Percentiles rank a stretch among this genome's conserved stretches.
These are phyloP conservation scores for Lethrus apterus DNA, from an alignment of 1,140 invertebrate genomes.

Conservation along the genomic window DNA sequence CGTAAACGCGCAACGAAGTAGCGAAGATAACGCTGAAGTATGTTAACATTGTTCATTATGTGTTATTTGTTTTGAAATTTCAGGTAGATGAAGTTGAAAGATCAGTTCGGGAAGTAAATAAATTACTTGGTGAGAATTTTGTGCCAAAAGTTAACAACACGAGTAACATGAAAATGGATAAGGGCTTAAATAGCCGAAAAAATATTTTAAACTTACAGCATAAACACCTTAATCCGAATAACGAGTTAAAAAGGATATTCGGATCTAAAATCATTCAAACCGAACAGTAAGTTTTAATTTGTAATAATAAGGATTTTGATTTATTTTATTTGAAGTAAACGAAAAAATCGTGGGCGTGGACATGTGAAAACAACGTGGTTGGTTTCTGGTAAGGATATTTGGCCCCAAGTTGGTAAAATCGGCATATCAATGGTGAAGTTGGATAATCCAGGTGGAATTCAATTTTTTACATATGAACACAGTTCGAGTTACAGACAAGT, in stretches of 20 bases:
- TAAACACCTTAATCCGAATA: slow-evolving; percentile 73
- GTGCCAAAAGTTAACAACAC: slow-evolving; percentile 35
- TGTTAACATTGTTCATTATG: slow-evolving; percentile 17
- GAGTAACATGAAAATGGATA: slow-evolving; percentile 31
- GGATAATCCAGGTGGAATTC: slow-evolving; percentile 38
- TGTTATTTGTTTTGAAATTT: slow-evolving; percentile 8
- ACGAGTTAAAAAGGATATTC: slow-evolving; percentile 80
- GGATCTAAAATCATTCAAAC: slow-evolving; percentile 69
- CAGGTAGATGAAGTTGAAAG: slow-evolving; percentile 67
- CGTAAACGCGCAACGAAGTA: slow-evolving; percentile 46
- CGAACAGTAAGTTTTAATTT: slow-evolving; percentile 48
- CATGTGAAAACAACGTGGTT: slow-evolving; percentile 58
- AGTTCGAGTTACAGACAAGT: slow-evolving; percentile 66
- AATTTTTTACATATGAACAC: slow-evolving; percentile 77
- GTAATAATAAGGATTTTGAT: slow-evolving; percentile 9
- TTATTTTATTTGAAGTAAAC: slow-evolving; percentile 44
- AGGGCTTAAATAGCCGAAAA: slow-evolving; percentile 38
- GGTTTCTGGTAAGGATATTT: slow-evolving; percentile 58
- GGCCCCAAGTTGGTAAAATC: slow-evolving; percentile 58
- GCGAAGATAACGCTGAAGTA: slow-evolving; percentile 55
- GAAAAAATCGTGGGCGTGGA: slow-evolving; percentile 47
- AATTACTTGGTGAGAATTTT: slow-evolving; percentile 54
- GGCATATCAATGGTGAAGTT: slow-evolving; percentile 67
- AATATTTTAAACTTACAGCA: slow-evolving; percentile 55
- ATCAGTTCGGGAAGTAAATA: slow-evolving; percentile 64